These are phyloP conservation scores for Crotalus viridis DNA, from an alignment of 2,113 vertebrate genomes.

Conservation along the genomic window DNA sequence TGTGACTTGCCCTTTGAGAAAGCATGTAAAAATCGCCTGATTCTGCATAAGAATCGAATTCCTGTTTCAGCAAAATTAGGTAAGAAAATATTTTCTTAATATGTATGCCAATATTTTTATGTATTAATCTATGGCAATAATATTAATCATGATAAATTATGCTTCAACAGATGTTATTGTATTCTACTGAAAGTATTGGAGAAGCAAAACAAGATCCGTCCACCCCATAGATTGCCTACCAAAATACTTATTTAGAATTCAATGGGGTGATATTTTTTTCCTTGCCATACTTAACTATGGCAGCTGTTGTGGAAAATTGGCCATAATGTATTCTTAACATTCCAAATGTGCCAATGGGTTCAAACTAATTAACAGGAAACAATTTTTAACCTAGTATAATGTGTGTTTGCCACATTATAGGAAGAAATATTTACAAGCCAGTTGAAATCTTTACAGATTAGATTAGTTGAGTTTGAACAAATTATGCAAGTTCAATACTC, in stretches of 20 bases:
- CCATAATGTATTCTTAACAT: neutral
- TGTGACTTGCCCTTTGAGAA: slow-evolving; percentile 79
- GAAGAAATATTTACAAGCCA: neutral
- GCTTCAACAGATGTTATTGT: neutral
- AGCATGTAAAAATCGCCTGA: slow-evolving; percentile 76
- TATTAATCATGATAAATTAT: neutral
- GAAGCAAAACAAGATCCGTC: neutral
- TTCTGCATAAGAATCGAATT: slow-evolving; percentile 77
- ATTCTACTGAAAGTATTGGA: neutral
- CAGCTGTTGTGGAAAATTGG: neutral
- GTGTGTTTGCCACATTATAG: neutral
- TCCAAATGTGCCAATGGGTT: neutral
- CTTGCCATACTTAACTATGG: neutral
- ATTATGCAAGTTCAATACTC: neutral
- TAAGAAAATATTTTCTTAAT: slow-evolving; percentile 62
- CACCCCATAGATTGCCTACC: neutral
- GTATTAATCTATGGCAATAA: neutral
- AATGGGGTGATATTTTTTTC: neutral
- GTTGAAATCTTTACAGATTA: neutral
- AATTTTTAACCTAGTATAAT: neutral
- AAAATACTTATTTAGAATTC: neutral
- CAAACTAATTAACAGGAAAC: neutral
- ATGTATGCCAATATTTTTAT: neutral
- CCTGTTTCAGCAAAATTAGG: slow-evolving; percentile 87
- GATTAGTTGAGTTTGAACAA: neutral